Base-by-base conservation (phyloP, 23 tunicate species). In the Aplidium turbinatum region DNA sequence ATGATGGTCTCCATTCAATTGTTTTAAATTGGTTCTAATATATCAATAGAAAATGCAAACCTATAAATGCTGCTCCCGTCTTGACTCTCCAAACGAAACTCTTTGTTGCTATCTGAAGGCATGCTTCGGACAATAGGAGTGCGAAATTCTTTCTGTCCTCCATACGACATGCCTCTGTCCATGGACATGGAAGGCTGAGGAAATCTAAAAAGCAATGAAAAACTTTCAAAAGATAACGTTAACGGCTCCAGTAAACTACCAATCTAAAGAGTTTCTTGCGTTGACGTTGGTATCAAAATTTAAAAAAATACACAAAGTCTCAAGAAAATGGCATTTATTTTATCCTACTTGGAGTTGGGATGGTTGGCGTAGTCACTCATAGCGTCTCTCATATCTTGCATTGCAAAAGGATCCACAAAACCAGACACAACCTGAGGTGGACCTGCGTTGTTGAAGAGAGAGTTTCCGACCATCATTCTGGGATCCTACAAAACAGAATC, bases 361-460 rank as follows among this genome's bases (percentile, higher is more conserved):
- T 70, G 76, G 3, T n/a, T n/a, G 16, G 91, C 35, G 63, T 72
- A 85, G 32, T 85, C 83, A 57, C 83, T 69, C 87, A 91, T 80
- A 9, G 85, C 72, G 46, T 91, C 97, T 40, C 91, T 73, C 82
- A 91, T 70, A 39, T 91, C 97, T 33, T 61, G 65, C 82, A 91
- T 72, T 0, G 91, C 82, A 36, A 74, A 72, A 11, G 97, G 97
- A 57, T 91, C 97, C 86, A 91, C 50, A 42, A 78, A 84, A 2
- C 96, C 96, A 21, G 96, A 82, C 80, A 78, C 54, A 23, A 80
- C n/a, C 11, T 63, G 85, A 0, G 94, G 85, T 47, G 67, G 75
- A 39, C 55, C 73, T 35, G 86, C 97, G 1, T 82, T 55, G 63
- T 77, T 72, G 55, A 47, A 91, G 13, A 56, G 55, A 24, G 83